phyloP scores from a whole-genome alignment of 2,113 vertebrate genomes.

The Oryzias celebensis region DNA sequence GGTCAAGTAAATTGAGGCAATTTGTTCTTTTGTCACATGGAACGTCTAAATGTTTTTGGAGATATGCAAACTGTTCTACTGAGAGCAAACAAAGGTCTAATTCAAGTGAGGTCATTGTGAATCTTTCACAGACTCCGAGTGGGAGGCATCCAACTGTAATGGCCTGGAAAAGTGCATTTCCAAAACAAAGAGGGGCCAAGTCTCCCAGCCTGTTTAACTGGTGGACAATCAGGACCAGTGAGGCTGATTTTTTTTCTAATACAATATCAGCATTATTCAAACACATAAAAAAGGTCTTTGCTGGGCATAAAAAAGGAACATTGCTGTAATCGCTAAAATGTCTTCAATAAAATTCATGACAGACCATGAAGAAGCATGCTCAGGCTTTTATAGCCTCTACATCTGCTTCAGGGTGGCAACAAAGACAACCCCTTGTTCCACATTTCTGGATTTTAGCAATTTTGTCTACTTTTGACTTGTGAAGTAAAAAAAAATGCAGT shows the following conservation, averaged over 20 bases:
- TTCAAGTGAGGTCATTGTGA: constrained; percentile 60
- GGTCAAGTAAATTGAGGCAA: constrained; percentile 61
- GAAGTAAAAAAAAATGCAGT: constrained; percentile 60
- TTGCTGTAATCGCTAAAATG: constrained; percentile 2
- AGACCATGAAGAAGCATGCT: constrained; percentile 21
- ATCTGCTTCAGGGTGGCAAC: constrained; percentile 51
- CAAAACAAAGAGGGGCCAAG: constrained; percentile 48
- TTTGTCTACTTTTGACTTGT: constrained; percentile 53
- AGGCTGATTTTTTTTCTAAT: constrained; percentile 9
- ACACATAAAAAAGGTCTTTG: background rate
- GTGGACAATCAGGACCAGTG: constrained; percentile 12
- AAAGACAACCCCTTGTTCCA: constrained; percentile 70
- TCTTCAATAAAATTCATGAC: constrained; percentile 6
- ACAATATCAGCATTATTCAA: background rate
- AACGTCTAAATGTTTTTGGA: constrained; percentile 43
- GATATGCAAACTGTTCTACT: constrained; percentile 59
- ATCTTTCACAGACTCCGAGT: constrained; percentile 56
- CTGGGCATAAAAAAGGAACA: constrained; percentile 3
- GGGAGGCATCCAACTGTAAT: constrained; percentile 66
- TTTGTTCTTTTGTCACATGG: constrained; percentile 32
- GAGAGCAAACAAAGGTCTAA: constrained; percentile 56
- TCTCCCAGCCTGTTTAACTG: constrained; percentile 20
- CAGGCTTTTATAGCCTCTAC: constrained; percentile 65
- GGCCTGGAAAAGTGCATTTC: constrained; percentile 51
- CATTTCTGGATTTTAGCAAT: constrained; percentile 50